phyloP scores from a whole-genome alignment of 2,113 vertebrate genomes.

The Plectropomus leopardus region DNA sequence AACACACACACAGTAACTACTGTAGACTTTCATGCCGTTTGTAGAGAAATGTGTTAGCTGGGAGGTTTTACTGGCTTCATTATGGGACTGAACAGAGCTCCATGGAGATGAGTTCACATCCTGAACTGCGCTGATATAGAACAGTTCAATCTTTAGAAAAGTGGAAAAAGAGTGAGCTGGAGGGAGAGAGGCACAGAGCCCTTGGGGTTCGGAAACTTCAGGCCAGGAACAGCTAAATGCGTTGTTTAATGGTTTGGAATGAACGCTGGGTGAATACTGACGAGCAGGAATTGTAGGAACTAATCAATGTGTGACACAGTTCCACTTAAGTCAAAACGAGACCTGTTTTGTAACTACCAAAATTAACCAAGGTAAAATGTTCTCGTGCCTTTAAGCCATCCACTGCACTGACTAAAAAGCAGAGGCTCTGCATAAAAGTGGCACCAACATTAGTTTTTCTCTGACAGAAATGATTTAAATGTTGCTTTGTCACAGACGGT shows the following conservation, averaged over 20 bases:
- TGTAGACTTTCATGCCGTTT: not conserved
- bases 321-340: conserved; percentile 35
- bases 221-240: conserved; percentile 55
- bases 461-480: not conserved
- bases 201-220: conserved; percentile 66
- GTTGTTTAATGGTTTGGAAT: conserved; percentile 77
- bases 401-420: not conserved
- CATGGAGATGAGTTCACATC: conserved; percentile 3
- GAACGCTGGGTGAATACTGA: conserved; percentile 66
- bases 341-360: conserved; percentile 11
- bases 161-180: conserved; percentile 43
- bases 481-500: too few species aligned
- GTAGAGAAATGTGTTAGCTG: too few species aligned
- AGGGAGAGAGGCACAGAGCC: conserved; percentile 36
- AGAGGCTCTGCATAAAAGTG: not conserved
- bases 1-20: not conserved
- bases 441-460: not conserved
- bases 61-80: not conserved
- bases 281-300: conserved; percentile 41
- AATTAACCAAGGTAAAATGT: conserved; percentile 6
- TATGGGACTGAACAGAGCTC: not conserved
- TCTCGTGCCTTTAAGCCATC: not conserved
- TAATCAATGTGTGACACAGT: conserved; percentile 59
- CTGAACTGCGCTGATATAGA: conserved; percentile 20
- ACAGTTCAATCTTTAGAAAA: conserved; percentile 34